Conservation (phyloP, 1,140 invertebrate species). For the Cherax destructor region DNA sequence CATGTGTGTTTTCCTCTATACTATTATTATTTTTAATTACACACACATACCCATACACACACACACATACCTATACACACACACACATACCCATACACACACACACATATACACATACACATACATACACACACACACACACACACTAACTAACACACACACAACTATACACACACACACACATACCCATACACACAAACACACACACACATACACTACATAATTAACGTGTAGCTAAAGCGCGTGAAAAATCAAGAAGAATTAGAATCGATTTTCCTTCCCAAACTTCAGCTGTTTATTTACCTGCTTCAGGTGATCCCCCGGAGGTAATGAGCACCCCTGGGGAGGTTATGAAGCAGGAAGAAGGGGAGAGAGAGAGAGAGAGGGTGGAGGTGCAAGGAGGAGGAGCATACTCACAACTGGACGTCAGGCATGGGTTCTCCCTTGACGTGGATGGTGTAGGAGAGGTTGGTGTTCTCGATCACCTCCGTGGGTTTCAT, state of each 20-base stretch:
- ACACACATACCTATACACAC: too few species aligned
- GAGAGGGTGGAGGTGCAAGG: neutral
- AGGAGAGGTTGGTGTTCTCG: constrained; percentile 89
- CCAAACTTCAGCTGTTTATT: neutral
- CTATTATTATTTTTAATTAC: too few species aligned
- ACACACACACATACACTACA: constrained; percentile 19
- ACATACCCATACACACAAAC: constrained; percentile 4
- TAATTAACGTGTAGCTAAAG: constrained; percentile 6
- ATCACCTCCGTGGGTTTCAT: constrained; percentile 91
- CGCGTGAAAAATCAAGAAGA: neutral
- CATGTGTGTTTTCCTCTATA: too few species aligned
- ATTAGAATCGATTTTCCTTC: neutral
- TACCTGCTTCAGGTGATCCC: neutral
- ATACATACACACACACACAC: too few species aligned
- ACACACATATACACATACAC: too few species aligned
- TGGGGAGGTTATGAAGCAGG: neutral
- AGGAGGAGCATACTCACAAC: constrained; percentile 78
- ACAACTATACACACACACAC: too few species aligned
- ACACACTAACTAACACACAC: too few species aligned
- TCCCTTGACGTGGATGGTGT: constrained; percentile 92
- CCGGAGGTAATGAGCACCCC: too few species aligned
- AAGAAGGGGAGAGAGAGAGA: neutral
- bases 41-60: too few species aligned
- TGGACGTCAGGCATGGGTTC: constrained; percentile 88
- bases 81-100: too few species aligned